Conservation (phyloP, 2,113 vertebrate genomes). For the Gallinago undulata region DNA sequence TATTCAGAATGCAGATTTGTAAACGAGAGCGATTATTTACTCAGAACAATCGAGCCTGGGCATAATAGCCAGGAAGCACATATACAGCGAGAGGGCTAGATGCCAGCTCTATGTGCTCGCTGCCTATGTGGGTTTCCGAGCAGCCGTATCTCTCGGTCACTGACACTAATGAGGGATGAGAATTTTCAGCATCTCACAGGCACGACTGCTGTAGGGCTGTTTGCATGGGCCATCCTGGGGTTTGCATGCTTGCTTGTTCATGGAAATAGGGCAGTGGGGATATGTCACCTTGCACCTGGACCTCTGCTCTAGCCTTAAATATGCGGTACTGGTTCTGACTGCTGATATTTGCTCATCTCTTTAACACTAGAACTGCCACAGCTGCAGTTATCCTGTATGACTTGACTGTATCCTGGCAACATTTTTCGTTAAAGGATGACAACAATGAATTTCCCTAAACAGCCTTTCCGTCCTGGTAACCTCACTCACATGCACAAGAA, state of each 20-base stretch:
- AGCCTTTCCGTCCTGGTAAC: not conserved
- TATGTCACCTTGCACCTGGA: not conserved
- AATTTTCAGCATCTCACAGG: not conserved
- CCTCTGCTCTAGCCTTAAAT: not conserved
- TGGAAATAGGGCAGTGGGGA: not conserved
- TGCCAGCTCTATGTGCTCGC: not conserved
- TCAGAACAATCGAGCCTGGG: conserved; percentile 20
- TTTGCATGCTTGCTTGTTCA: not conserved
- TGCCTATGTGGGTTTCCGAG: not conserved
- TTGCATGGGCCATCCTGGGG: not conserved
- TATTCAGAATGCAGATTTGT: conserved; percentile 56
- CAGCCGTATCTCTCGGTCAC: not conserved
- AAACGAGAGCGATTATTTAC: conserved; percentile 20
- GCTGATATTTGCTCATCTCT: not conserved
- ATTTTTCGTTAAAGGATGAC: not conserved
- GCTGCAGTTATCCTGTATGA: not conserved
- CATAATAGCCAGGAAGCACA: conserved; percentile 46
- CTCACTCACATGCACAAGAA: not conserved
- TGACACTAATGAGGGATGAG: not conserved
- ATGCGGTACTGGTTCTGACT: not conserved
- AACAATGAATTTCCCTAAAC: not conserved
- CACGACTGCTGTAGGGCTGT: not conserved
- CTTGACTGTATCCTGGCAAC: conserved; percentile 45
- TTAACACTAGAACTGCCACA: not conserved
- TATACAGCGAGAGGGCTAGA: not conserved